Evolutionary conservation across 2,113 vertebrate species (phyloP).

Genomic region (Oreochromis spilurus): DNA sequence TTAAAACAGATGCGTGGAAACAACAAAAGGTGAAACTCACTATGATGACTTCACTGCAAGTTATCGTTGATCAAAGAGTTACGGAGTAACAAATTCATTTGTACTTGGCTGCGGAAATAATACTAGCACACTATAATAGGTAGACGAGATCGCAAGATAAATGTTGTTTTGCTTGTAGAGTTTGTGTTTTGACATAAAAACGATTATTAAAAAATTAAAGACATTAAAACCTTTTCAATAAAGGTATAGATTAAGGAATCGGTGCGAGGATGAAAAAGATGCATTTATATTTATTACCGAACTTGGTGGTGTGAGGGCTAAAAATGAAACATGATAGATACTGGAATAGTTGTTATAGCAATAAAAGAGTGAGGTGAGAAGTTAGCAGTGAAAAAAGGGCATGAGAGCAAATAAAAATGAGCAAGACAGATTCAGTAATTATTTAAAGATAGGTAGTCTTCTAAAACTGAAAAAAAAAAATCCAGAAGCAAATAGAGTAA

Average conservation of each 20-base stretch:
- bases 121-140: neutral
- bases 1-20: neutral
- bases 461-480: neutral
- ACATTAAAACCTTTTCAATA: neutral
- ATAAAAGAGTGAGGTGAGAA: neutral
- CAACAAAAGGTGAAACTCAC: neutral
- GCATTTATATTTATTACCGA: neutral
- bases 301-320: neutral
- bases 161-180: neutral
- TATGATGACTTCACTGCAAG: no score
- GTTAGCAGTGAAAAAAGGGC: neutral
- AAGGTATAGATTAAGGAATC: neutral
- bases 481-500: neutral
- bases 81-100: neutral
- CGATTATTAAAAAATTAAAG: neutral
- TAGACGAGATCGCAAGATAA: neutral
- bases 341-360: neutral
- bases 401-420: neutral
- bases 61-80: neutral
- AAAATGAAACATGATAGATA: neutral
- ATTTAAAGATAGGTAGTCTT: neutral
- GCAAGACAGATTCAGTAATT: neutral
- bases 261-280: neutral
- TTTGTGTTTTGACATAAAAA: neutral
- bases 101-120: neutral